A percentile compares a stretch with the other conserved stretches of the same genome.
Conservation (phyloP, 2,888 invertebrate genomes). For the Pheosia tremula region DNA sequence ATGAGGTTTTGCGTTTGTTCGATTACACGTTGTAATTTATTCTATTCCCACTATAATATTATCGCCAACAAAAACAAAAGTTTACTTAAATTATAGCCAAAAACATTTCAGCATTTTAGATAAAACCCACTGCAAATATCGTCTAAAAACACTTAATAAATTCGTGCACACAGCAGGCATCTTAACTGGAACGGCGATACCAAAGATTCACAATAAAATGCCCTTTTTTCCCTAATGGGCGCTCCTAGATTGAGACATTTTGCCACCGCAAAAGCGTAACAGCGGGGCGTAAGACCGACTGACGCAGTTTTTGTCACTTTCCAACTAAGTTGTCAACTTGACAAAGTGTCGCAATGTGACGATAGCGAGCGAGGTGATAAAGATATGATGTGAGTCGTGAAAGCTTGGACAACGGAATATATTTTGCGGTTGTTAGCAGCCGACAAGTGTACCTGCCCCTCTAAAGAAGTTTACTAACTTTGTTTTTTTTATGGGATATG, state of each 20-base stretch:
- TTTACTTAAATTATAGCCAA: too few relatives aligned
- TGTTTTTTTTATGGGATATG: not conserved
- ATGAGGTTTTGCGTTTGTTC: too few relatives aligned
- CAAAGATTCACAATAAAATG: slow-evolving; percentile 50
- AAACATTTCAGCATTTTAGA: not conserved
- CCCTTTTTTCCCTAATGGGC: slow-evolving; percentile 52
- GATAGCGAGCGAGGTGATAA: slow-evolving; percentile 41
- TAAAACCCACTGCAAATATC: not conserved
- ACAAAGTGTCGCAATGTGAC: slow-evolving; percentile 53
- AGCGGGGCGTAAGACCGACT: slow-evolving; percentile 70
- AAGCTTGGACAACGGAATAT: slow-evolving; percentile 22
- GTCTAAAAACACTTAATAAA: slow-evolving; percentile 41
- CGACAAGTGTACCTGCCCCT: slow-evolving; percentile 30
- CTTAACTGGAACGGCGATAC: slow-evolving; percentile 56
- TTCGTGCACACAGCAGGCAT: slow-evolving; percentile 68
- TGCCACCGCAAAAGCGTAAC: slow-evolving; percentile 75
- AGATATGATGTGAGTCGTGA: slow-evolving; percentile 34
- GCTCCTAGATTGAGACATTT: slow-evolving; percentile 74
- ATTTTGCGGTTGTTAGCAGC: slow-evolving; percentile 16
- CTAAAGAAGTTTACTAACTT: not conserved
- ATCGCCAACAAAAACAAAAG: too few relatives aligned
- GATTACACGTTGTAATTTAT: too few relatives aligned
- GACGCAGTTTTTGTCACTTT: slow-evolving; percentile 57
- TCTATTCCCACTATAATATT: too few relatives aligned
- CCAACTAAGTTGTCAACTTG: slow-evolving; percentile 69